Evolutionary conservation across 2,888 invertebrate species (phyloP).

Genomic region (Hydrotaea cyrtoneurina): DNA sequence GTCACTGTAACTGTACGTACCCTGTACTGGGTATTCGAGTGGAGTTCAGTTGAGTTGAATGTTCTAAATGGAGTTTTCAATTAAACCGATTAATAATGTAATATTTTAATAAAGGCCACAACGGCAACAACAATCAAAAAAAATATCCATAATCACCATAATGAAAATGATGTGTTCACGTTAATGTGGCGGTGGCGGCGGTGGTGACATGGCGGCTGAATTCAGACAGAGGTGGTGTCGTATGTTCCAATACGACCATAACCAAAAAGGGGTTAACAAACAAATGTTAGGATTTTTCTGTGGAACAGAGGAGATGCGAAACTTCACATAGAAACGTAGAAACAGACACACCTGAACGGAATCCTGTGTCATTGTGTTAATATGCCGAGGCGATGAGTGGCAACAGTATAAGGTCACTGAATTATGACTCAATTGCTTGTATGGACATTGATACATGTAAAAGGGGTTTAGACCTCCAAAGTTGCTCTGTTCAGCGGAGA

Average conservation of each 20-base stretch:
- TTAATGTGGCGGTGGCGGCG: slow-evolving; percentile 36
- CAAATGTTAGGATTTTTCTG: slow-evolving; percentile 48
- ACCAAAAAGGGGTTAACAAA: slow-evolving; percentile 16
- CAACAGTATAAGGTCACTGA: too few relatives aligned
- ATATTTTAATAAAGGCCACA: slow-evolving; percentile 57
- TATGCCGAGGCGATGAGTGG: too few relatives aligned
- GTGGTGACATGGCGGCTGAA: neutral
- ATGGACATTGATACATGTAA: too few relatives aligned
- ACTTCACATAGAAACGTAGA: too few relatives aligned
- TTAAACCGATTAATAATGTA: slow-evolving; percentile 66
- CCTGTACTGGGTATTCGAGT: too few relatives aligned
- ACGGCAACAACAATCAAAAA: slow-evolving; percentile 22
- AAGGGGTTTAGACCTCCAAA: too few relatives aligned
- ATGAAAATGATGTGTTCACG: slow-evolving; percentile 33
- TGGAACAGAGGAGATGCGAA: too few relatives aligned
- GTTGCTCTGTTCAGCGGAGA: too few relatives aligned
- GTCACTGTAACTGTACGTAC: too few relatives aligned
- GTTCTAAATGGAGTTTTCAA: slow-evolving; percentile 63
- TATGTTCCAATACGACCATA: too few relatives aligned
- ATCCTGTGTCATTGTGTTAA: neutral
- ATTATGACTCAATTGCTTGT: too few relatives aligned
- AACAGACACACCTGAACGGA: slow-evolving; percentile 28
- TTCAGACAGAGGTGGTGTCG: neutral
- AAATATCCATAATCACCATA: slow-evolving; percentile 33
- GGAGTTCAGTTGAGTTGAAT: neutral